phyloP scores from a whole-genome alignment of 2,797 vertebrate species.

The Channallabes apus region DNA sequence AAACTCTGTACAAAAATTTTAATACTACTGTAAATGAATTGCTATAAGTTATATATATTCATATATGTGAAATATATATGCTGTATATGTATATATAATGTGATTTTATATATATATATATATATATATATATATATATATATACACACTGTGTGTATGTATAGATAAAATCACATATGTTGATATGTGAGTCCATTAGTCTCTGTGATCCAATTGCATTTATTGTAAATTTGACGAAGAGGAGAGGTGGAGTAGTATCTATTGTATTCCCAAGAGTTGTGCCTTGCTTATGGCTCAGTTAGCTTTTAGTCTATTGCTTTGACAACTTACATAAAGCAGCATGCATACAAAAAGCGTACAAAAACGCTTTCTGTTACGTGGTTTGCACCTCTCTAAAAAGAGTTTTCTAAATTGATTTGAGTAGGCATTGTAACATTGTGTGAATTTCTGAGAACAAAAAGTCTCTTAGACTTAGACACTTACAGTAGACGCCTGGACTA shows the following conservation, averaged over 20 bases:
- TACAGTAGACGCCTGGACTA: not conserved
- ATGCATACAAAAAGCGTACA: not conserved
- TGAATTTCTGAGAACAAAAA: too few species aligned
- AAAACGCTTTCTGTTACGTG: not conserved
- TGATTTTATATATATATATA: too few species aligned
- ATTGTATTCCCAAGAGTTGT: not conserved
- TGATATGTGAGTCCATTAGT: constrained; percentile 14
- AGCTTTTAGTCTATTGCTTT: not conserved
- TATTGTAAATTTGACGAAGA: constrained; percentile 3
- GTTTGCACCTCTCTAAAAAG: not conserved
- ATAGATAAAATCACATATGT: not conserved
- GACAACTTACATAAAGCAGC: not conserved
- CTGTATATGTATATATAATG: too few species aligned
- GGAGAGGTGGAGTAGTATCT: not conserved
- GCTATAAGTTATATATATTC: too few species aligned
- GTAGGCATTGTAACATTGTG: not conserved
- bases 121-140: too few species aligned
- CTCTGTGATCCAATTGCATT: not conserved
- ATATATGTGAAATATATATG: too few species aligned
- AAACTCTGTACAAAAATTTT: too few species aligned
- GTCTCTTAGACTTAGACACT: too few species aligned
- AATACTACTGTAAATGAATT: too few species aligned
- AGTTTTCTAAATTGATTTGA: not conserved
- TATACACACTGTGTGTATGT: too few species aligned
- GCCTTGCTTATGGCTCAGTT: not conserved